Percentiles rank a stretch among this genome's conserved stretches.
These are phyloP conservation scores for Lasius fuliginosus DNA, from an alignment of 2,888 invertebrate genomes.

Conservation along the genomic window DNA sequence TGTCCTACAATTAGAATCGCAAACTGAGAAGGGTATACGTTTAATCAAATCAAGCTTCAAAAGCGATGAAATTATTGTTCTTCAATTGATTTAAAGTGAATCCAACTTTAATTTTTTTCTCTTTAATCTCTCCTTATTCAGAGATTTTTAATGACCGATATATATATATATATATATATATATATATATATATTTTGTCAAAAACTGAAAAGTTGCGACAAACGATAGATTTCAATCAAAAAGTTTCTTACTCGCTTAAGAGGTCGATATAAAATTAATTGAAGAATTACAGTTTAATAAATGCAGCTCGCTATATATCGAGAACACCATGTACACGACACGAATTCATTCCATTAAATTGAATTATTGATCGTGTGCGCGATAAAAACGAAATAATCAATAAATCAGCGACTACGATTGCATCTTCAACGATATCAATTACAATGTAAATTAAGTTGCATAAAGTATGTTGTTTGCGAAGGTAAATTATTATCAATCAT, in stretches of 20 bases:
- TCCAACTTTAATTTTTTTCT: not conserved
- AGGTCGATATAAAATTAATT: not conserved
- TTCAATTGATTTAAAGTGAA: not conserved
- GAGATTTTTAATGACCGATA: not conserved
- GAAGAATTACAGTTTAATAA: slow-evolving; percentile 3
- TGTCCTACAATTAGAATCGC: not conserved
- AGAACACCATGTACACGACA: slow-evolving; percentile 10
- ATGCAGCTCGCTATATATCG: slow-evolving; percentile 22
- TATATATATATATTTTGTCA: not conserved
- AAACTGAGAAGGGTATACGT: not conserved
- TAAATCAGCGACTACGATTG: slow-evolving; percentile 36
- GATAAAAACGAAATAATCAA: slow-evolving; percentile 31
- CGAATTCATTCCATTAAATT: slow-evolving; percentile 29
- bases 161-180: too few relatives aligned
- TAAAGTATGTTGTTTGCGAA: not conserved
- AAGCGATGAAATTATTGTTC: slow-evolving; percentile 14
- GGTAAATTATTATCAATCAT: not conserved
- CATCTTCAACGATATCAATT: slow-evolving; percentile 32
- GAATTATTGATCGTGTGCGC: slow-evolving; percentile 34
- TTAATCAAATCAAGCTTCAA: not conserved
- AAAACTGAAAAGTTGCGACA: not conserved
- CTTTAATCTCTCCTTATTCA: not conserved
- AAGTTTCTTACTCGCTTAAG: not conserved
- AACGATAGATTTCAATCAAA: not conserved
- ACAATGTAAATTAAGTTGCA: slow-evolving; percentile 42